phyloP scores from a whole-genome alignment of 2,797 vertebrate genomes.

The Mallotus villosus region DNA sequence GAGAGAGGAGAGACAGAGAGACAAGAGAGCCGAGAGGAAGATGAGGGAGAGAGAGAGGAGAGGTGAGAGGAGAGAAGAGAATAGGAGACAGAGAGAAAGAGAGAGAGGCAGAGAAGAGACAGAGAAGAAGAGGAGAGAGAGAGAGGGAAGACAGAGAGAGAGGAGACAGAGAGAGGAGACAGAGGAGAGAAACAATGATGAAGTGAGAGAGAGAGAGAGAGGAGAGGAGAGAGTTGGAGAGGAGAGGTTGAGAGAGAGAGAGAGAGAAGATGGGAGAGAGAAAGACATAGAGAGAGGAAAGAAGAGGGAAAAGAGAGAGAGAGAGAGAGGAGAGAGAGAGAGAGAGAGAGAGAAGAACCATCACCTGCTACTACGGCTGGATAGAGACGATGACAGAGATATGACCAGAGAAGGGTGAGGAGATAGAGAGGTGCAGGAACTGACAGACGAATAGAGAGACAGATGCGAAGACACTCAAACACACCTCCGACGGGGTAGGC shows the following conservation, averaged over 20 bases:
- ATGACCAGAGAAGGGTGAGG: too few species aligned
- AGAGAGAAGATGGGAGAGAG: background rate
- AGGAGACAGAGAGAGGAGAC: background rate
- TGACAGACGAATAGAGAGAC: too few species aligned
- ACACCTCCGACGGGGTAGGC: background rate
- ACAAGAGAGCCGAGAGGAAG: background rate
- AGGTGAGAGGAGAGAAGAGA: too few species aligned
- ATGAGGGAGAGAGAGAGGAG: background rate
- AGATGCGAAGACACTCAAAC: too few species aligned
- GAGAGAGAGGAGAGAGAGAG: too few species aligned
- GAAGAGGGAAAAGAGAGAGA: background rate
- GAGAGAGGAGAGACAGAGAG: too few species aligned
- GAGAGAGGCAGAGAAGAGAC: too few species aligned
- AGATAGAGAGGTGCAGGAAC: too few species aligned
- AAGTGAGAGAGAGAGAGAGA: too few species aligned
- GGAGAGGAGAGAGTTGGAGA: too few species aligned
- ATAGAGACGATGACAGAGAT: background rate
- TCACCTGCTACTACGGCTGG: background rate
- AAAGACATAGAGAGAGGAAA: background rate
- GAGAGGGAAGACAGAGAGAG: background rate
- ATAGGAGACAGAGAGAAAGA: too few species aligned
- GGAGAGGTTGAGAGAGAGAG: background rate
- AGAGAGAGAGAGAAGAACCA: background rate
- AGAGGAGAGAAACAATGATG: background rate
- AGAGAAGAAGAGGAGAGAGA: slow-evolving; percentile 24